These are phyloP conservation scores for Andricus quercusramuli DNA, from an alignment of 2,888 invertebrate species.

Conservation along the genomic window DNA sequence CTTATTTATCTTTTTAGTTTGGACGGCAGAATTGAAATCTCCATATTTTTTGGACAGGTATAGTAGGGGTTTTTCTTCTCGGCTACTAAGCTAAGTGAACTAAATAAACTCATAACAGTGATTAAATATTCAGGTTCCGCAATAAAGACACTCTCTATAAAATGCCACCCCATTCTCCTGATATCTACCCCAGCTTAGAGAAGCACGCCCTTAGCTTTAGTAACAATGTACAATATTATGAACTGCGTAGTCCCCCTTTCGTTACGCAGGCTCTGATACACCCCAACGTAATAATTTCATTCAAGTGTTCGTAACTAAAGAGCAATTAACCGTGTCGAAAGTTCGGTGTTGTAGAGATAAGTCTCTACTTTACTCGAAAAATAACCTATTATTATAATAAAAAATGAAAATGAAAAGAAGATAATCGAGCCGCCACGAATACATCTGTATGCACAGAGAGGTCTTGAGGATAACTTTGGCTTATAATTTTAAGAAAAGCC, in stretches of 20 bases:
- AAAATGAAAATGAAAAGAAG: too few relatives aligned
- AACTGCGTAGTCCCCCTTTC: conserved; percentile 58
- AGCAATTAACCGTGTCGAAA: conserved; percentile 64
- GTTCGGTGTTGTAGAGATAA: conserved; percentile 37
- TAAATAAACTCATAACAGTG: conserved; percentile 74
- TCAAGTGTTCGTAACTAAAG: conserved; percentile 65
- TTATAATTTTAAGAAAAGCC: too few relatives aligned
- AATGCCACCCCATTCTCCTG: conserved; percentile 63
- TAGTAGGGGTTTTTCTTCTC: not conserved
- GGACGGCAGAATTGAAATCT: too few relatives aligned
- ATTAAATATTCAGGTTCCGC: conserved; percentile 73
- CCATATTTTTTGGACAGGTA: not conserved
- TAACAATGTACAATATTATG: conserved; percentile 73
- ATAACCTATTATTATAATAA: not conserved
- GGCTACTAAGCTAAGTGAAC: conserved; percentile 43
- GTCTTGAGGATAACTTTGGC: too few relatives aligned
- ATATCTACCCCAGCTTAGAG: conserved; percentile 64
- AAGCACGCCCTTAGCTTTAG: conserved; percentile 69
- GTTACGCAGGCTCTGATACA: conserved; percentile 50
- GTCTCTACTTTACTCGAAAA: conserved; percentile 1
- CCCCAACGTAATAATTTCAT: conserved; percentile 66
- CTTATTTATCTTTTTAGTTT: too few relatives aligned
- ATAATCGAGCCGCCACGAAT: too few relatives aligned
- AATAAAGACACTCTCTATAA: conserved; percentile 69
- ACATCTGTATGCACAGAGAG: too few relatives aligned